phyloP scores from a whole-genome alignment of 2,888 invertebrate species.

The Sepiola atlantica region DNA sequence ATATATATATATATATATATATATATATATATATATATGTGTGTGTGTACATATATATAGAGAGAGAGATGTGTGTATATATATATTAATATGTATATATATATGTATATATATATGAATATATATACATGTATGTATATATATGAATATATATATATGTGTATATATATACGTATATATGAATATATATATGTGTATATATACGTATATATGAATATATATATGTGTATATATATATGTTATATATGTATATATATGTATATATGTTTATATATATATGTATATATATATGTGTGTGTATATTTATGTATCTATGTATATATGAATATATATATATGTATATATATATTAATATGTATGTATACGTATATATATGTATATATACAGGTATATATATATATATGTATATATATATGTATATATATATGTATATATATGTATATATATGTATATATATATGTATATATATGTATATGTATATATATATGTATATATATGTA shows the following conservation, averaged over 20 bases:
- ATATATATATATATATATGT: background rate
- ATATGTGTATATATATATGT: too few species aligned
- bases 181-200: background rate
- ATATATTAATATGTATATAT: background rate
- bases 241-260: too few species aligned
- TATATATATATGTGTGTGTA: background rate
- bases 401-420: background rate
- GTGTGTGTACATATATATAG: background rate
- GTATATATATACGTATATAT: background rate
- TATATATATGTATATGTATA: background rate
- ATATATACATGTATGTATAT: too few species aligned
- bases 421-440: background rate
- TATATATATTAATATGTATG: too few species aligned
- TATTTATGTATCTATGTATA: background rate
- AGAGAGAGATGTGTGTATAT: conserved; percentile 8
- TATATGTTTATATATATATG: background rate
- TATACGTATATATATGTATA: background rate
- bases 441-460: background rate
- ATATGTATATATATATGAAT: background rate
- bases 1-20: conserved; percentile 32
- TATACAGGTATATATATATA: background rate
- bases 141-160: too few species aligned
- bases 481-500: conserved; percentile 1
- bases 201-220: too few species aligned
- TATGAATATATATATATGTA: background rate